These are phyloP conservation scores for Sceloporus undulatus DNA, from an alignment of 2,113 vertebrate genomes.

Conservation along the genomic window DNA sequence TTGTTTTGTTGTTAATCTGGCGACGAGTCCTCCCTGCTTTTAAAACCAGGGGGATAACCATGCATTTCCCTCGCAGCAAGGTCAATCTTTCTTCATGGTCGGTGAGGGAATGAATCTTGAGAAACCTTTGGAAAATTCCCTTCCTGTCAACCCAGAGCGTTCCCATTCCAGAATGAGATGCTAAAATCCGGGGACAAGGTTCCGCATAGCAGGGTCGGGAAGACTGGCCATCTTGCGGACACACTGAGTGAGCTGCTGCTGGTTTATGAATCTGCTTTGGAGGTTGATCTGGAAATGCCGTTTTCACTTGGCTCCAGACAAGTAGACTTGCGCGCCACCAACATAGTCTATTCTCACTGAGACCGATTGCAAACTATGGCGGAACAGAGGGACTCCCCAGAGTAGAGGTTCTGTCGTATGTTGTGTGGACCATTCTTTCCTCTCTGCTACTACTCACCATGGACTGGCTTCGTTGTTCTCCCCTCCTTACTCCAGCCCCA, in stretches of 20 bases:
- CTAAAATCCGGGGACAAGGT: too few species aligned
- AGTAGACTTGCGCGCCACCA: not conserved
- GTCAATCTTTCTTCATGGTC: not conserved
- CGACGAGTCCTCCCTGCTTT: not conserved
- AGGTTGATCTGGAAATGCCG: not conserved
- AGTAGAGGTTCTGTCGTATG: too few species aligned
- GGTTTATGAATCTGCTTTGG: not conserved
- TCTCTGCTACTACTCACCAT: too few species aligned
- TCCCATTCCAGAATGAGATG: not conserved
- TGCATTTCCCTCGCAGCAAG: not conserved
- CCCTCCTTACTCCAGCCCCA: too few species aligned
- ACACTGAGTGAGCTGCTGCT: not conserved
- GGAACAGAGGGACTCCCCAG: not conserved
- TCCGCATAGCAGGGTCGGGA: too few species aligned
- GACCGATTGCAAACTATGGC: too few species aligned
- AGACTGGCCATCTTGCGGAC: too few species aligned
- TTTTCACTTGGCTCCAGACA: not conserved
- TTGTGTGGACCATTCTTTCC: too few species aligned
- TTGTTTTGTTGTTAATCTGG: not conserved
- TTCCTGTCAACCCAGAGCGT: not conserved
- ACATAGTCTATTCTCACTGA: too few species aligned
- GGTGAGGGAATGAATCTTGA: not conserved
- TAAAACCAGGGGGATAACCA: not conserved
- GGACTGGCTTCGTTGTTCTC: too few species aligned
- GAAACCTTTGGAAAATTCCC: not conserved